Evolutionary conservation across 2,113 vertebrate genomes (phyloP).

Genomic region (Geothlypis trichas): DNA sequence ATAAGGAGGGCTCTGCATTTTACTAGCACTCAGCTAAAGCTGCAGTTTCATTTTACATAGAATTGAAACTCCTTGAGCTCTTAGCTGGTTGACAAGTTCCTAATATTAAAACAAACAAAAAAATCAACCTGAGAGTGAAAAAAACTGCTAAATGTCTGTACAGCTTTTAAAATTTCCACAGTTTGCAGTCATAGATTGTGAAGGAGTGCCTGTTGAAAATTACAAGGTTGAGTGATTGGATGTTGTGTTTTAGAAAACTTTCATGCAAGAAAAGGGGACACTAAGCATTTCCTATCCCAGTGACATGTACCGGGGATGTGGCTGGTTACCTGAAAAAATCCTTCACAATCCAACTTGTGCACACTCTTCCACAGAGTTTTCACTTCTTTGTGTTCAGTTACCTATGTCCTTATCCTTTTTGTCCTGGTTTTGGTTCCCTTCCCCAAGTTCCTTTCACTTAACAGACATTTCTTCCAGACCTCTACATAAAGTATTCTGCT

Average conservation of each 20-base stretch:
- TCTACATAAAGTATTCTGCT: neutral
- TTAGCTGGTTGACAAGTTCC: neutral
- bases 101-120: neutral
- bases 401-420: neutral
- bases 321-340: neutral
- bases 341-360: neutral
- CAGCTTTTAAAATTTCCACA: neutral
- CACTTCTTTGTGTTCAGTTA: neutral
- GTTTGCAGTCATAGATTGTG: neutral
- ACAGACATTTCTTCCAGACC: neutral
- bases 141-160: neutral
- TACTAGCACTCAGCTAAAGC: neutral
- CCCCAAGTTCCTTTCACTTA: neutral
- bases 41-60: slow-evolving; percentile 56
- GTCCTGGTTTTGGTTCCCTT: neutral
- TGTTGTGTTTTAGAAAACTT: neutral
- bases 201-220: neutral
- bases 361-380: neutral
- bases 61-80: slow-evolving; percentile 64
- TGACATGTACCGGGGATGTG: neutral
- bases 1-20: fast-evolving
- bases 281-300: neutral
- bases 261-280: neutral
- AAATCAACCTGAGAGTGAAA: neutral
- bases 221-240: neutral